Evolutionary conservation across 2,797 vertebrate genomes (phyloP).

Genomic region (Acanthurus lineatus): DNA sequence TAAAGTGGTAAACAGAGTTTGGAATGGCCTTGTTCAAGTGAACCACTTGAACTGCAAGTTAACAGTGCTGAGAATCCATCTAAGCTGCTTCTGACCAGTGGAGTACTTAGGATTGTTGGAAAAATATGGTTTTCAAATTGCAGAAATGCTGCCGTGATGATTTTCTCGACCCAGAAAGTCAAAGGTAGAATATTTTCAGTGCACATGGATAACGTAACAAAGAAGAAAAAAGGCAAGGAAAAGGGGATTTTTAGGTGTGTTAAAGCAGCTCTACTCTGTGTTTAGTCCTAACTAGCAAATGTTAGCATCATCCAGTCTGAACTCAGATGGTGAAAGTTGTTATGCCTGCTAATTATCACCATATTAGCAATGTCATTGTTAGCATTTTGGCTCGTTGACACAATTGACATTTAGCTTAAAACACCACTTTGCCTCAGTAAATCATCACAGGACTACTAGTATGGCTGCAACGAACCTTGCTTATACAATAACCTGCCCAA

Average conservation of each 20-base stretch:
- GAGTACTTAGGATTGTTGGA: not conserved
- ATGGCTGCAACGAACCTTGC: not conserved
- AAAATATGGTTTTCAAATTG: conserved; percentile 19
- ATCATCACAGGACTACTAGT: not conserved
- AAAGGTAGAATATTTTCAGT: not conserved
- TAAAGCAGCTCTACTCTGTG: not conserved
- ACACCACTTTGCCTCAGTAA: not conserved
- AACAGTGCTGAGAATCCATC: not conserved
- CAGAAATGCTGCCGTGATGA: not conserved
- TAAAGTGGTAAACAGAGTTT: not conserved
- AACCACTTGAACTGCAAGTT: conserved; percentile 25
- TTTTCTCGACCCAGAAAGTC: conserved; percentile 6
- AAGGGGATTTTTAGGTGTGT: not conserved
- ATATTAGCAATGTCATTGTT: no score
- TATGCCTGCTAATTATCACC: no score
- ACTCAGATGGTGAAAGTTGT: no score
- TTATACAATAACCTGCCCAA: no score
- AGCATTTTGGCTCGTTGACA: no score
- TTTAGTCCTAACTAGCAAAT: not conserved
- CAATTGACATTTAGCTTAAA: not conserved
- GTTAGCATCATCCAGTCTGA: not conserved
- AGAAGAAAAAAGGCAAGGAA: not conserved
- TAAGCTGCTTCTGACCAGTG: conserved; percentile 14
- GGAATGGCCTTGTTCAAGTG: not conserved
- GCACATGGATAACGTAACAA: conserved; percentile 1